These are phyloP conservation scores for Priocnemis perturbator DNA, from an alignment of 2,888 invertebrate species.

Conservation along the genomic window DNA sequence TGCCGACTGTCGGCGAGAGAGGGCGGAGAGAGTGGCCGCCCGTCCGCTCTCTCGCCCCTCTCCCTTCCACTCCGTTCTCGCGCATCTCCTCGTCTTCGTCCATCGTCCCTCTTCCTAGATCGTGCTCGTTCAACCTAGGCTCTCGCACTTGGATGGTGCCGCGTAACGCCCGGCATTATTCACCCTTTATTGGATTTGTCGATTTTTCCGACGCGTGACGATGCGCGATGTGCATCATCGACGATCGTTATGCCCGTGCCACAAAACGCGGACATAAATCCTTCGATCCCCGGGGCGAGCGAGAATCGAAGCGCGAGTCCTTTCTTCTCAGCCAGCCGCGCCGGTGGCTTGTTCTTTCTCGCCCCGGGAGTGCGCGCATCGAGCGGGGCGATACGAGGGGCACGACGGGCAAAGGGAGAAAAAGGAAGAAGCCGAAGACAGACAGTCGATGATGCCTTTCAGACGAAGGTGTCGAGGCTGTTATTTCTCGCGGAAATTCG, in stretches of 20 bases:
- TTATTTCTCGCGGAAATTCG: too few species aligned
- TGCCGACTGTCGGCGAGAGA: slow-evolving; percentile 15
- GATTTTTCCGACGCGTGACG: slow-evolving; percentile 59
- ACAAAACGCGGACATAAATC: slow-evolving; percentile 63
- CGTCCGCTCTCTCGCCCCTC: slow-evolving; percentile 13
- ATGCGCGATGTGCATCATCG: slow-evolving; percentile 32
- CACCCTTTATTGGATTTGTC: slow-evolving; percentile 70
- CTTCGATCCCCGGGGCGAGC: slow-evolving; percentile 24
- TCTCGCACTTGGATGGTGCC: slow-evolving; percentile 47
- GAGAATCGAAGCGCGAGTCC: neutral
- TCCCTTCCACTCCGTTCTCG: slow-evolving; percentile 8
- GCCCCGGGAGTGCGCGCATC: neutral
- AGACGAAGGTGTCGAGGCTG: too few species aligned
- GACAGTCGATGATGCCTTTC: too few species aligned
- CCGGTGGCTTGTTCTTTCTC: neutral
- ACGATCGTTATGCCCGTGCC: slow-evolving; percentile 47
- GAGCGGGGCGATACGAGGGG: neutral
- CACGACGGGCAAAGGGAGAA: too few species aligned
- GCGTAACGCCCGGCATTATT: slow-evolving; percentile 63
- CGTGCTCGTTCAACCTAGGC: slow-evolving; percentile 31
- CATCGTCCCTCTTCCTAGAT: slow-evolving; percentile 10
- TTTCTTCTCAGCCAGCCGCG: neutral
- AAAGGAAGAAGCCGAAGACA: too few species aligned
- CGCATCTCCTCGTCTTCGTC: slow-evolving; percentile 14
- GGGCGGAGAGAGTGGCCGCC: slow-evolving; percentile 6